A percentile compares a stretch with the other conserved stretches of the same genome.
Evolutionary conservation across 1,140 invertebrate species (phyloP).

Genomic region (Zophobas morio): DNA sequence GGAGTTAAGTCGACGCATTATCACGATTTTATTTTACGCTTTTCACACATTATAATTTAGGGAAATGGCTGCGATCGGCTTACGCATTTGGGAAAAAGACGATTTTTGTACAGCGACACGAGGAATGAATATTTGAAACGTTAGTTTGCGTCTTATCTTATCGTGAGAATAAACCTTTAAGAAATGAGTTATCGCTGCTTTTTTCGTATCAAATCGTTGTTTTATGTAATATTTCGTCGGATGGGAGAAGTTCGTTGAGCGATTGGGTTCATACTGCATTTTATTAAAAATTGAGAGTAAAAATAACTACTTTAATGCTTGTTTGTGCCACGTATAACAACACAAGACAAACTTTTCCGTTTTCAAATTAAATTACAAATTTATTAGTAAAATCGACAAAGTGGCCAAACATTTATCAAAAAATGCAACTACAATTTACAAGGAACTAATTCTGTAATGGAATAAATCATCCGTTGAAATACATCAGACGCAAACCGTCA

Average conservation of each 20-base stretch:
- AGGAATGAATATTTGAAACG: conserved; percentile 25
- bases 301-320: no score
- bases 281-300: no score
- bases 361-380: no score
- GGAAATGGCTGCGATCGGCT: background rate
- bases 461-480: background rate
- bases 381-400: no score
- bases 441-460: no score
- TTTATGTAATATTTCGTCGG: no score
- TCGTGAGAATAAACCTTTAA: conserved; percentile 24
- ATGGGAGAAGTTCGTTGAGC: no score
- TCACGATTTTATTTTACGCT: conserved; percentile 13
- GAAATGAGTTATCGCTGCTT: background rate
- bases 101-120: conserved; percentile 3
- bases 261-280: no score
- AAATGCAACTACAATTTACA: no score
- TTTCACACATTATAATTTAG: conserved; percentile 8
- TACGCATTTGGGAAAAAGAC: background rate
- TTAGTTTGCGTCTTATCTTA: conserved; percentile 23
- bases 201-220: background rate
- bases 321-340: no score
- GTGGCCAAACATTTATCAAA: no score
- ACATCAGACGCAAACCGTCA: background rate
- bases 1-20: conserved; percentile 14
- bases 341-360: no score